Conservation (phyloP, 2,797 vertebrate genomes). For the Alauda arvensis region DNA sequence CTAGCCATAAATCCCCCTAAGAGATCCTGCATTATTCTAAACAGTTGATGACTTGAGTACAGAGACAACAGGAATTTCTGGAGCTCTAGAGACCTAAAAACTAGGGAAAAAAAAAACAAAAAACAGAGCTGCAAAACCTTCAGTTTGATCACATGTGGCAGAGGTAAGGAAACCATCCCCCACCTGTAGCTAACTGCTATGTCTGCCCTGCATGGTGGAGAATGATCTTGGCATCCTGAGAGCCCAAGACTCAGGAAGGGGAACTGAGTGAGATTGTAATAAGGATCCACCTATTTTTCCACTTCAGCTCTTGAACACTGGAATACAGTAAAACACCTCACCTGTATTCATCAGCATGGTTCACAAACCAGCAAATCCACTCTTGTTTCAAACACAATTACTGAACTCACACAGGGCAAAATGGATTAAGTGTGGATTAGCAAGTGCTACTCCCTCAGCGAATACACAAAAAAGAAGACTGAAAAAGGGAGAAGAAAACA, state of each 20-base stretch:
- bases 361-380: neutral
- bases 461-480: neutral
- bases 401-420: neutral
- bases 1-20: neutral
- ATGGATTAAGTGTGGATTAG: neutral
- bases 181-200: neutral
- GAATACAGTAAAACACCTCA: neutral
- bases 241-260: neutral
- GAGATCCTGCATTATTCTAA: constrained; percentile 22
- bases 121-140: neutral
- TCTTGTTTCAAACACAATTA: neutral
- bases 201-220: neutral
- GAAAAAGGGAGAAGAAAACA: neutral
- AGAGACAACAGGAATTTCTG: constrained; percentile 18
- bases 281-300: neutral
- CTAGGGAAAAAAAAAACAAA: neutral
- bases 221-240: neutral
- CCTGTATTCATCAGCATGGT: neutral
- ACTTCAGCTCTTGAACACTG: neutral
- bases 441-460: neutral
- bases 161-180: neutral
- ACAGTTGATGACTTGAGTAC: neutral
- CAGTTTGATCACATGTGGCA: neutral
- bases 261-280: neutral
- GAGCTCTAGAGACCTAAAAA: neutral